These are phyloP conservation scores for Nylanderia fulva DNA, from an alignment of 1,140 invertebrate genomes.

Conservation along the genomic window DNA sequence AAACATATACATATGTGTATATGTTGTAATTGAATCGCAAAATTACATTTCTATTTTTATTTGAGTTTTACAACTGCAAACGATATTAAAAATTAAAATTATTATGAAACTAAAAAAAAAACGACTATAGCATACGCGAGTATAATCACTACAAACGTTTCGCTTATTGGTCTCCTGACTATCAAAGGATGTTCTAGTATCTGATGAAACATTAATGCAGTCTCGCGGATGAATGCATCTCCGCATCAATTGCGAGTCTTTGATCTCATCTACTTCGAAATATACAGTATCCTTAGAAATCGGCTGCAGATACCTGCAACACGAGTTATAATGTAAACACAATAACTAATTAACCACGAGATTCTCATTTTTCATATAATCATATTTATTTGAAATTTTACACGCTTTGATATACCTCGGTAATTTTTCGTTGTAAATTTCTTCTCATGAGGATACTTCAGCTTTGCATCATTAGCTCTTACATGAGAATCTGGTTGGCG, in stretches of 20 bases:
- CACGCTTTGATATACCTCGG: slow-evolving; percentile 62
- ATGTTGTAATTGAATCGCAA: not conserved
- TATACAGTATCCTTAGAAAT: slow-evolving; percentile 67
- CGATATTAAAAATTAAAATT: not conserved
- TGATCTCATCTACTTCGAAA: slow-evolving; percentile 74
- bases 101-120: not conserved
- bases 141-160: slow-evolving; percentile 52
- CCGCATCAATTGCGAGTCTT: not conserved
- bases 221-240: slow-evolving; percentile 41
- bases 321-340: not conserved
- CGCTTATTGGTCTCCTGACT: slow-evolving; percentile 28
- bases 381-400: not conserved
- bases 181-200: slow-evolving; percentile 34
- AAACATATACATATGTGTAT: not conserved
- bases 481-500: not conserved
- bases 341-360: not conserved
- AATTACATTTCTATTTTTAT: not conserved
- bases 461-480: not conserved
- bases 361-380: not conserved
- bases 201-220: slow-evolving; percentile 59
- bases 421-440: slow-evolving; percentile 61
- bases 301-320: slow-evolving; percentile 65
- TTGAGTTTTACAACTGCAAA: not conserved
- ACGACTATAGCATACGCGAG: not conserved
- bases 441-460: slow-evolving; percentile 42